A percentile compares a stretch with the other conserved stretches of the same genome.
phyloP scores from a whole-genome alignment of 1,140 invertebrate genomes.

The Brachionus angularis region DNA sequence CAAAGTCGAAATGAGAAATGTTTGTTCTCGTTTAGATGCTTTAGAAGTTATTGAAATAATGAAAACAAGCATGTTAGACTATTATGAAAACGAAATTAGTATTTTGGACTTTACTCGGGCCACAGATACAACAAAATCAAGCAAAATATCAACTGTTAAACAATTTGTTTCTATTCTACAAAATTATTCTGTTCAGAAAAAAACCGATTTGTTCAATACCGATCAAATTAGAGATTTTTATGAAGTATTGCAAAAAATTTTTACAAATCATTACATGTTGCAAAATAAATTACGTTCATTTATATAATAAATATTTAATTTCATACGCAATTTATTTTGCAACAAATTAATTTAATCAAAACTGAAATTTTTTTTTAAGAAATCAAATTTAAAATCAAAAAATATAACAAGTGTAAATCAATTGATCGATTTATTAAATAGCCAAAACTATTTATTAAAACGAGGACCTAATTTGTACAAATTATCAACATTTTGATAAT shows the following conservation, averaged over 20 bases:
- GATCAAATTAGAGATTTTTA: slow-evolving; percentile 28
- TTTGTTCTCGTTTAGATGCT: slow-evolving; percentile 28
- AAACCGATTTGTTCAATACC: background rate
- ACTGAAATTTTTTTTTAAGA: background rate
- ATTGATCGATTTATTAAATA: slow-evolving; percentile 23
- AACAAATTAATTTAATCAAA: background rate
- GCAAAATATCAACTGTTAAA: slow-evolving; percentile 11
- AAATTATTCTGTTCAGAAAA: slow-evolving; percentile 7
- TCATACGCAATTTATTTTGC: too few species aligned
- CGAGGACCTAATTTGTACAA: background rate
- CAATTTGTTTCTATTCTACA: slow-evolving; percentile 33
- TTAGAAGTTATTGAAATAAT: slow-evolving; percentile 40
- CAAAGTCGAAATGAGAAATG: slow-evolving; percentile 16
- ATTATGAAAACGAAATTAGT: slow-evolving; percentile 31
- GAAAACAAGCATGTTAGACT: slow-evolving; percentile 42
- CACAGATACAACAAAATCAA: background rate
- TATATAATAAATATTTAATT: slow-evolving; percentile 58
- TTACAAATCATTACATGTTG: too few species aligned
- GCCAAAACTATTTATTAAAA: slow-evolving; percentile 14
- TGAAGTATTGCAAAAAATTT: too few species aligned
- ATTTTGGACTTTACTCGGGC: slow-evolving; percentile 18
- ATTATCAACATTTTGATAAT: too few species aligned
- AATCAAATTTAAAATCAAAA: slow-evolving; percentile 29
- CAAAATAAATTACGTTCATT: too few species aligned
- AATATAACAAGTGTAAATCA: slow-evolving; percentile 9